Conservation (phyloP, 92 coral and sea anemone species). For the Montipora capitata region DNA sequence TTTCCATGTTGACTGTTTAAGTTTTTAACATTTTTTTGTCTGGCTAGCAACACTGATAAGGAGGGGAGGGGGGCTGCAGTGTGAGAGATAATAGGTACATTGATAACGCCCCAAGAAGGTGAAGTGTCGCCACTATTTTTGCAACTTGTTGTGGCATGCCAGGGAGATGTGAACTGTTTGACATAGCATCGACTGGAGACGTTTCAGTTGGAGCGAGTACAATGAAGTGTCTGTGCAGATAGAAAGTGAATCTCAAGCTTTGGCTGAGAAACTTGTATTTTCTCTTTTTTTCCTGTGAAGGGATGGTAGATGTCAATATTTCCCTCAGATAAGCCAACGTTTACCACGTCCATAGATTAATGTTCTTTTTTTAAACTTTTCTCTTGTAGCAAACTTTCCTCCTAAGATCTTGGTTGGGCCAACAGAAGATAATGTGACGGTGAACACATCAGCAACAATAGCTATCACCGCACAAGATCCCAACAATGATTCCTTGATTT, state of each 20-base stretch:
- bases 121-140: no score
- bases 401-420: constrained; percentile 50
- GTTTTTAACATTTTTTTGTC: no score
- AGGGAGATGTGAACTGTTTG: constrained; percentile 79
- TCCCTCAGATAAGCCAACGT: neutral
- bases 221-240: constrained; percentile 53
- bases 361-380: neutral
- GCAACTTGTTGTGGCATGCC: no score
- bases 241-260: constrained; percentile 32
- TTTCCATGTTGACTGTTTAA: no score
- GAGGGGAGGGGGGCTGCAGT: no score
- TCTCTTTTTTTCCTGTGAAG: no score
- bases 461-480: constrained; percentile 69
- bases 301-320: neutral
- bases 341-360: no score
- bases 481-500: constrained; percentile 66
- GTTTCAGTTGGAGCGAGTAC: constrained; percentile 77
- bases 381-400: constrained; percentile 69
- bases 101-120: no score
- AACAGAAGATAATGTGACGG: constrained; percentile 45
- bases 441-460: constrained; percentile 47
- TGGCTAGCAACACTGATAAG: no score
- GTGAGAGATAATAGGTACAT: no score
- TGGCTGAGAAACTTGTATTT: constrained; percentile 22
- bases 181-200: constrained; percentile 83